phyloP scores from a whole-genome alignment of 2,888 invertebrate genomes.

The Diarsia dahlii region DNA sequence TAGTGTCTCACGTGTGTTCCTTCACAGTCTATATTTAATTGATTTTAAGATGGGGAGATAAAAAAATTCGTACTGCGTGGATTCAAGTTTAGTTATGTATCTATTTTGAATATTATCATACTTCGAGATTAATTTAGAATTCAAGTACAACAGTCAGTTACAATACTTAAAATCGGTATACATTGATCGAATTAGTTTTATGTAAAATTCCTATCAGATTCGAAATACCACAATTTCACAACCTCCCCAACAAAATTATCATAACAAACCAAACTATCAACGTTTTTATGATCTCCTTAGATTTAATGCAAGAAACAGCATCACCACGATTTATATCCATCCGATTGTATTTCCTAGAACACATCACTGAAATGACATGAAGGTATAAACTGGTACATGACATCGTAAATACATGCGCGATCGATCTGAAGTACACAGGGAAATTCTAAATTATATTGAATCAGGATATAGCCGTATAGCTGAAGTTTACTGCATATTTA shows the following conservation, averaged over 20 bases:
- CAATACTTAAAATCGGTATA: neutral
- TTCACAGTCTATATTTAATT: slow-evolving; percentile 40
- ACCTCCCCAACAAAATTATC: slow-evolving; percentile 50
- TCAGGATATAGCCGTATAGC: slow-evolving; percentile 74
- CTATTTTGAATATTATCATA: neutral
- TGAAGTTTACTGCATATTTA: slow-evolving; percentile 75
- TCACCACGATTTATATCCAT: slow-evolving; percentile 51
- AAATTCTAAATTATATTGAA: slow-evolving; percentile 70
- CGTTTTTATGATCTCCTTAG: slow-evolving; percentile 59
- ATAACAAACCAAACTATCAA: slow-evolving; percentile 65
- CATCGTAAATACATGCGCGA: slow-evolving; percentile 78
- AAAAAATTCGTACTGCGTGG: neutral
- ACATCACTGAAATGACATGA: slow-evolving; percentile 61
- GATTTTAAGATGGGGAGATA: neutral
- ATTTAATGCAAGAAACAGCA: slow-evolving; percentile 59
- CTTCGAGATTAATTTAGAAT: neutral
- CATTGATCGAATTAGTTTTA: neutral
- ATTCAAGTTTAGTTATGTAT: neutral
- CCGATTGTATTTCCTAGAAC: slow-evolving; percentile 68
- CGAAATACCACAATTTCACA: slow-evolving; percentile 33
- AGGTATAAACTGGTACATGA: slow-evolving; percentile 60
- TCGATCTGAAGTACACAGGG: slow-evolving; percentile 59
- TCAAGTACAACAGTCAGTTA: neutral
- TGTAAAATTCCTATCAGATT: neutral
- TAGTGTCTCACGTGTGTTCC: slow-evolving; percentile 45